Base-by-base conservation (phyloP, 1,140 invertebrate species). In the Drosophila subpulchrella region DNA sequence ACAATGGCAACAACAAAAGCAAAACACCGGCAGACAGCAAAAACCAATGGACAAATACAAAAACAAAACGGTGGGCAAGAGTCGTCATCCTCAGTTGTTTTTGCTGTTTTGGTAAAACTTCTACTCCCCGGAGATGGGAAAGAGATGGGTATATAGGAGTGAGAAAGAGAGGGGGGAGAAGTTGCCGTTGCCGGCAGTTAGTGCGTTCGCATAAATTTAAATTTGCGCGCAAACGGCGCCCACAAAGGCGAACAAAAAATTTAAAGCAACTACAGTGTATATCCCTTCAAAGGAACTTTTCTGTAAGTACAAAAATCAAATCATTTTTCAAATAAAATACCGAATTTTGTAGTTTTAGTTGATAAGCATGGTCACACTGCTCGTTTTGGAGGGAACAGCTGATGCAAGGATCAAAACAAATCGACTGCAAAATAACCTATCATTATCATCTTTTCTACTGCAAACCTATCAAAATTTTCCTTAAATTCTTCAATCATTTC, bases 171-270 rank as follows among this genome's bases (percentile, higher is more conserved):
- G 17, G 42, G 42, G 41, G 36, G 42, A 15, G 12, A 34, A 65
- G 66, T 72, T 58, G 73, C 53, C 81, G 67, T 72, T 58, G 73
- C 53, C 81, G 67, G 46, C 65, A 57, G 74, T 85, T 85, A 85
- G 82, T 85, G 79, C 67, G 73, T 68, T 61, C 47, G 56, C 78
- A 86, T 86, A 86, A 88, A 86, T 86, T 86, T 88, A 79, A 86
- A 86, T 88, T 86, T 88, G 56, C 78, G 81, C 81, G 79, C 79
- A 82, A 81, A 81, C 73, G 53, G 56, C 78, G 73, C 74, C 76
- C 60, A 71, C 70, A 82, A 51, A 74, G 20, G 15, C 15, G 11
- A 47, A 39, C 13, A 44, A 51, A 42, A 78, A 32, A 44, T 63
- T 38, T 13, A 61, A 39, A 68, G 55, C 55, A 54, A 38, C 44